Evolutionary conservation across 2,797 vertebrate genomes (phyloP), one percentile per base, ranked within the genome.

Genomic region (Linurgus olivaceus): DNA sequence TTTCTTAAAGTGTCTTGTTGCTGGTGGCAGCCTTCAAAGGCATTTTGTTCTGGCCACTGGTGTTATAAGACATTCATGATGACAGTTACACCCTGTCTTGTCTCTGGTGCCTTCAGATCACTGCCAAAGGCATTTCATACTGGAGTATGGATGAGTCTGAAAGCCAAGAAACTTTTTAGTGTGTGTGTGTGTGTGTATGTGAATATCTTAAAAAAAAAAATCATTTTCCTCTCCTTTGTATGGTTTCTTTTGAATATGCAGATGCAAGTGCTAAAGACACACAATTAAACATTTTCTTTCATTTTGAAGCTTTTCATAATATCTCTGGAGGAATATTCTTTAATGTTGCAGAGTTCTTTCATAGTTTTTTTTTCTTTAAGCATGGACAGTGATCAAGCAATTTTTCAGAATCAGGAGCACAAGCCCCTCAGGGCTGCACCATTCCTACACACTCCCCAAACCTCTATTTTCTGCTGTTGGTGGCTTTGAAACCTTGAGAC

Each of bases 401-500:
- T 63, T 87, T 86, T 93, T 95, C 50, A 92, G 62, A 79, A 81
- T 52, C 40, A 70, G 66, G 10, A 88, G 26, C 33, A 79, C 21
- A 38, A 76, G 2, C 16, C 51, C 48, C 63, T 65, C 42, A 47
- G 68, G 65, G 57, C 35, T 65, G 25, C 66, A 35, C 18, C 25
- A 17, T 74, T 79, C 57, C 20, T 29, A 18, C 4, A 1, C n/a
- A 40, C 31, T 73, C 44, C 65, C 33, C 31, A 52, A 78, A 76
- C 54, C 90, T 86, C 57, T 86, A 10, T 38, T 65, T 95, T 81
- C 42, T 8, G 17, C 61, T 33, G 18, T 38, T 76, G 26, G 33
- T 88, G 50, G 33, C 74, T 94, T 94, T 93, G 73, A 84, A 93
- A 86, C 63, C 65, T 76, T 63, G 62, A 82, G 90, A 90, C 52